A percentile compares a stretch with the other conserved stretches of the same genome.
Conservation (phyloP, 2,113 vertebrate genomes). For the human (Homo sapiens) region DNA sequence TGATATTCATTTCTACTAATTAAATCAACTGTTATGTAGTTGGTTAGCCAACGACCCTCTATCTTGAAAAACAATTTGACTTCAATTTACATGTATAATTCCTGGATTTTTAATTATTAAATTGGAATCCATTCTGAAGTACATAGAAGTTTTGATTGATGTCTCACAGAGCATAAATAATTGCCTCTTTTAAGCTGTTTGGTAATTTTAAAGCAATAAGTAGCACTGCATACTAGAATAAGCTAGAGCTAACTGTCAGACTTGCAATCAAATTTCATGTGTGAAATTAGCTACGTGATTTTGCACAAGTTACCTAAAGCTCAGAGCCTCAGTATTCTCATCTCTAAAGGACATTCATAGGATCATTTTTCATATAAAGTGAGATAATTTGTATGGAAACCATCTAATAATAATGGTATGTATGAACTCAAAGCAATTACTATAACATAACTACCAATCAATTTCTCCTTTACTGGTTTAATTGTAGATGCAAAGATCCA, state of each 20-base stretch:
- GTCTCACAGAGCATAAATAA: not conserved
- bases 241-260: not conserved
- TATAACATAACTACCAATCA: not conserved
- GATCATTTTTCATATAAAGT: not conserved
- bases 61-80: not conserved
- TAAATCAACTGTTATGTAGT: not conserved
- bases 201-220: slow-evolving; percentile 38
- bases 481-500: not conserved
- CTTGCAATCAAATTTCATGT: not conserved
- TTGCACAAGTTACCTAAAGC: not conserved
- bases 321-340: not conserved
- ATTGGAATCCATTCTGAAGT: not conserved
- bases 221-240: not conserved
- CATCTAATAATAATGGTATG: not conserved
- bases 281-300: not conserved
- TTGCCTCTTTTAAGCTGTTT: slow-evolving; percentile 19
- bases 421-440: not conserved
- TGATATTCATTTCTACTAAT: slow-evolving; percentile 26
- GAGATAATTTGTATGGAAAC: not conserved
- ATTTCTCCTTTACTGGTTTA: not conserved
- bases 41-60: not conserved
- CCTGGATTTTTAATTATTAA: slow-evolving; percentile 15
- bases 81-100: slow-evolving; percentile 38
- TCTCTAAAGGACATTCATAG: not conserved
- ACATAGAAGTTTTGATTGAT: slow-evolving; percentile 29